Evolutionary conservation across 2,113 vertebrate species (phyloP).

Genomic region (Malurus elegans): DNA sequence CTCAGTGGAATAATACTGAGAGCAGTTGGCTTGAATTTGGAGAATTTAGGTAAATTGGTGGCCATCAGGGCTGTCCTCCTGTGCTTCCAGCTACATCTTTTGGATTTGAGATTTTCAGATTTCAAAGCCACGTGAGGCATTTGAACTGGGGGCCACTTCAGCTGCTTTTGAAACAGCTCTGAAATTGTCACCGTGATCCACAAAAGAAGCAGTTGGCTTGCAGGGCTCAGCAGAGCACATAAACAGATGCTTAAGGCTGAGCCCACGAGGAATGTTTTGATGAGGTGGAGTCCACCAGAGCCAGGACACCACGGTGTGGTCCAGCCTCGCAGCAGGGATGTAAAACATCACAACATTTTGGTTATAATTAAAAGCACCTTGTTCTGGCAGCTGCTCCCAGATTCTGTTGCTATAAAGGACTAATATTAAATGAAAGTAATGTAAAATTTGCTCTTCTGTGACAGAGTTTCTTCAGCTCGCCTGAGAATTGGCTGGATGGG

Average conservation of each 20-base stretch:
- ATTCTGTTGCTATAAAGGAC: not conserved
- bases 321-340: fast-evolving
- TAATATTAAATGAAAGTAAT: not conserved
- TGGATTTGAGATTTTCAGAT: not conserved
- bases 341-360: not conserved
- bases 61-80: not conserved
- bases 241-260: not conserved
- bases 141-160: not conserved
- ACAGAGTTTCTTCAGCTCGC: not conserved
- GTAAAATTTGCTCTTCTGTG: not conserved
- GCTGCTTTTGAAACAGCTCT: not conserved
- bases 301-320: not conserved
- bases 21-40: not conserved
- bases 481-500: not conserved
- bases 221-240: not conserved
- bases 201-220: not conserved
- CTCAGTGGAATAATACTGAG: not conserved
- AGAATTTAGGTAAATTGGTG: not conserved
- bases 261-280: not conserved
- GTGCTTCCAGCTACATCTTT: not conserved
- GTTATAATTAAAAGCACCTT: not conserved
- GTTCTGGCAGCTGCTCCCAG: not conserved
- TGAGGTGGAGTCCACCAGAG: not conserved
- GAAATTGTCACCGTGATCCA: not conserved
- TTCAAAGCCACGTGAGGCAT: not conserved